These are phyloP conservation scores for Dendrolimus houi DNA, from an alignment of 2,888 invertebrate genomes.

Conservation along the genomic window DNA sequence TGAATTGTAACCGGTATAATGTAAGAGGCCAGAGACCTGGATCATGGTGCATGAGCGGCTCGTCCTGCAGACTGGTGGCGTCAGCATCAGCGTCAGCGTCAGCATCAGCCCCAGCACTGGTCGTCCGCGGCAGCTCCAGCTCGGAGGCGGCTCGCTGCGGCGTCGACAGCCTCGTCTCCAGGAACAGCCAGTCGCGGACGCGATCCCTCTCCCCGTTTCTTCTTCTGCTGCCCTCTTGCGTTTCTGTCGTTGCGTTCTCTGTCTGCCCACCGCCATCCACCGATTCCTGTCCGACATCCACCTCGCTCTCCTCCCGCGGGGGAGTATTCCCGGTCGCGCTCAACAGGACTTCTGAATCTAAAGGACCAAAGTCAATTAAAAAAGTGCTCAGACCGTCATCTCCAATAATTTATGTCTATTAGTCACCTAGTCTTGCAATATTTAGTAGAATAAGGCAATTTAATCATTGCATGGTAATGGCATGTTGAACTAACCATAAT, in stretches of 20 bases:
- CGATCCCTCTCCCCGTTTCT: slow-evolving; percentile 2
- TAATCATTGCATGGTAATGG: too few species aligned
- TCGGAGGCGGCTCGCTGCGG: slow-evolving; percentile 42
- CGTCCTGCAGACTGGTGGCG: slow-evolving; percentile 44
- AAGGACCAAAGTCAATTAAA: neutral
- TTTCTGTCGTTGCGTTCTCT: neutral
- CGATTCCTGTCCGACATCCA: neutral
- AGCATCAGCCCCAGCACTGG: slow-evolving; percentile 4
- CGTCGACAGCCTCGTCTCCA: slow-evolving; percentile 7
- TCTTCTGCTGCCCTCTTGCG: neutral
- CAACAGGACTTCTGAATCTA: slow-evolving; percentile 54
- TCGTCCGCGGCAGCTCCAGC: slow-evolving; percentile 35
- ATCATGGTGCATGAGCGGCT: slow-evolving; percentile 25
- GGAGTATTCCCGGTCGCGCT: slow-evolving; percentile 18
- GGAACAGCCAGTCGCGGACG: slow-evolving; percentile 3
- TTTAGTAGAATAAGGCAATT: too few species aligned
- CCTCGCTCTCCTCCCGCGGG: neutral
- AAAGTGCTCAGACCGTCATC: too few species aligned
- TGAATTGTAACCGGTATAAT: too few species aligned
- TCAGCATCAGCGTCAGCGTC: slow-evolving; percentile 14
- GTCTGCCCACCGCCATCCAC: too few species aligned
- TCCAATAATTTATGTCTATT: too few species aligned
- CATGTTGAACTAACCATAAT: too few species aligned
- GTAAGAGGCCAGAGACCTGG: neutral
- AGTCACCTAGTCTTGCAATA: too few species aligned